Base-by-base conservation (phyloP, 2,888 invertebrate species). In the Oligia strigilis region DNA sequence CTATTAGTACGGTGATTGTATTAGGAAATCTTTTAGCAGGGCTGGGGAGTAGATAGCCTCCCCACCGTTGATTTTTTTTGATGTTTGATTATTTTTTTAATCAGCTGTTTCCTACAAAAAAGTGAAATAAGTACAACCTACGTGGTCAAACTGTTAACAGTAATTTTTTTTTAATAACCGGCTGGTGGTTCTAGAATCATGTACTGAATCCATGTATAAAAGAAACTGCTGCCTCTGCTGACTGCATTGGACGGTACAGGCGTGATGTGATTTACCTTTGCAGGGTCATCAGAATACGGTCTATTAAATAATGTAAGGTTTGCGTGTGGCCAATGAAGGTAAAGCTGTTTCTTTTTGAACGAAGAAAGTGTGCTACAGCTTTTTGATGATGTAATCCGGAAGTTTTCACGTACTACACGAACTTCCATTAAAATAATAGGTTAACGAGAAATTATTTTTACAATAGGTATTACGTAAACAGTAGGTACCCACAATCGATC, bases 391-490 rank as follows among this genome's bases (percentile, higher is more conserved):
- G 84, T 64, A 75, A 77, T 78, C 72, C 77, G 64, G 80, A 84
- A 79, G 70, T 83, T 81, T 81, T 78, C 80, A 84, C 62, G 5
- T 19, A 40, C 17, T 73, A 40, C 80, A 69, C 76, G 60, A 83
- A 70, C 80, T 83, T 70, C 83, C 83, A 81, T 83, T 81, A 81
- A 81, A 81, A 83, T 81, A 77, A 81, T 81, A 49, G 83, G 69
- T 65, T 70, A 69, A 70, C 62, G 29, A 81, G 40, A 70, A 70
- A 19, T 58, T 70, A 77, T 81, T 83, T 77, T 83, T 64, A 65
- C 19, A 46, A 36, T 19, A 19, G 14, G 13, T 55, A 23, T 72
- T 58, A 58, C 55, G 5, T 78, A 13, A 67, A 62, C 55, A 19
- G 23, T 65, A 66, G n/a, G 19, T 64, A n/a, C 17, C 29, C 23